These are phyloP conservation scores for Enteromius trimaculatus DNA, from an alignment of 2,797 vertebrate species.

Conservation along the genomic window DNA sequence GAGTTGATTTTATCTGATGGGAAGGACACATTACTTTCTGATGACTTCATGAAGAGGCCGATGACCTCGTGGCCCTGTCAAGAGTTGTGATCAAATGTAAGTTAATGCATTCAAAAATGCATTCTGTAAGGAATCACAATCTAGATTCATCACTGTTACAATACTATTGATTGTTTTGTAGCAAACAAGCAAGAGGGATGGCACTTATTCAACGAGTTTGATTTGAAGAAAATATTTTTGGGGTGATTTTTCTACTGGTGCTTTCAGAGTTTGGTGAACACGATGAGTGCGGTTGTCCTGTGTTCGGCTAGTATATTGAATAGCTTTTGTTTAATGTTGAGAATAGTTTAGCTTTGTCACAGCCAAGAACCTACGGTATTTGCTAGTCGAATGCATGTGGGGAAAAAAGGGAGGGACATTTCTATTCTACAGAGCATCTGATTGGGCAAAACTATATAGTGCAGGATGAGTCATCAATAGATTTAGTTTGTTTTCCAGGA, in stretches of 20 bases:
- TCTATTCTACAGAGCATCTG: not conserved
- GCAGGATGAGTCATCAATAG: not conserved
- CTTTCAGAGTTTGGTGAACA: not conserved
- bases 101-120: conserved; percentile 3
- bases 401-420: not conserved
- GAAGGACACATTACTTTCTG: not conserved
- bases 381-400: not conserved
- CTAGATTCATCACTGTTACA: not conserved
- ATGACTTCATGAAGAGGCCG: conserved; percentile 19
- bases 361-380: not conserved
- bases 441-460: not conserved
- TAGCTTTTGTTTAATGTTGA: not conserved
- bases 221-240: not conserved
- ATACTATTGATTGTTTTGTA: not conserved
- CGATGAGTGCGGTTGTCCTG: not conserved
- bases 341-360: not conserved
- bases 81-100: not conserved
- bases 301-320: not conserved
- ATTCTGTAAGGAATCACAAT: not conserved
- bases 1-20: conserved; percentile 23
- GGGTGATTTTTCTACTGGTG: not conserved
- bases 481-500: not conserved
- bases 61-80: not conserved
- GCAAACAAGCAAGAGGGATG: not conserved
- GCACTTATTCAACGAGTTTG: not conserved